phyloP scores from a whole-genome alignment of 2,888 invertebrate species.

The Resseliella maxima region DNA sequence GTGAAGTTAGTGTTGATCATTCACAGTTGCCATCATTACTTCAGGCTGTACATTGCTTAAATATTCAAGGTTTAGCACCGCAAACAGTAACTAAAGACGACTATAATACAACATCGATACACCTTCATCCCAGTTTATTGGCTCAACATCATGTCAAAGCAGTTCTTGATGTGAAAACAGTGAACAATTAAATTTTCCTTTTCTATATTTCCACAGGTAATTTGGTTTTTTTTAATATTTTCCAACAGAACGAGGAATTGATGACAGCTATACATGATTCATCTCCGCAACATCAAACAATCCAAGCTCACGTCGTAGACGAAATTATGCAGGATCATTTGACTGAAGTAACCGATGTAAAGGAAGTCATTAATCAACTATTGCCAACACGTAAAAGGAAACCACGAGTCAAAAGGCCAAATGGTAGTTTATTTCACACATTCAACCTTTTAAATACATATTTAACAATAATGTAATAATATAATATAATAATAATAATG shows the following conservation, averaged over 20 bases:
- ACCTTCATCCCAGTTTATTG: slow-evolving; percentile 67
- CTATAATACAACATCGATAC: slow-evolving; percentile 67
- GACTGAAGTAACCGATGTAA: slow-evolving; percentile 66
- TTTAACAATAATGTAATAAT: too few relatives aligned
- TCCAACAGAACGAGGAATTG: slow-evolving; percentile 59
- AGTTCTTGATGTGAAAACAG: slow-evolving; percentile 62
- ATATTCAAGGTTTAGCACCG: slow-evolving; percentile 73
- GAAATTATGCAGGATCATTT: slow-evolving; percentile 62
- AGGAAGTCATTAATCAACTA: slow-evolving; percentile 68
- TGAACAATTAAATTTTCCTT: too few relatives aligned
- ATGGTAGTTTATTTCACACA: slow-evolving; percentile 9
- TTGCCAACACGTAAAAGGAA: slow-evolving; percentile 70
- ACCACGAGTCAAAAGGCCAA: slow-evolving; percentile 69
- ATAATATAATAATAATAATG: too few relatives aligned
- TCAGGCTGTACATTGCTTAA: slow-evolving; percentile 73
- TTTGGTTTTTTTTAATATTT: slow-evolving; percentile 54
- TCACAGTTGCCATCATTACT: slow-evolving; percentile 72
- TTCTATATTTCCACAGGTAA: too few relatives aligned
- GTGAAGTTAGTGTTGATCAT: slow-evolving; percentile 74
- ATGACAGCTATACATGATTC: slow-evolving; percentile 65
- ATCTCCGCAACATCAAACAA: slow-evolving; percentile 56
- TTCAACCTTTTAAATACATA: too few relatives aligned
- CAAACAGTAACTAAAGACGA: slow-evolving; percentile 68
- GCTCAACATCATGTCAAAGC: slow-evolving; percentile 67
- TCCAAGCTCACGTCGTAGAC: slow-evolving; percentile 58